These are phyloP conservation scores for Oithona nana DNA, from an alignment of 2,888 invertebrate genomes.

Conservation along the genomic window DNA sequence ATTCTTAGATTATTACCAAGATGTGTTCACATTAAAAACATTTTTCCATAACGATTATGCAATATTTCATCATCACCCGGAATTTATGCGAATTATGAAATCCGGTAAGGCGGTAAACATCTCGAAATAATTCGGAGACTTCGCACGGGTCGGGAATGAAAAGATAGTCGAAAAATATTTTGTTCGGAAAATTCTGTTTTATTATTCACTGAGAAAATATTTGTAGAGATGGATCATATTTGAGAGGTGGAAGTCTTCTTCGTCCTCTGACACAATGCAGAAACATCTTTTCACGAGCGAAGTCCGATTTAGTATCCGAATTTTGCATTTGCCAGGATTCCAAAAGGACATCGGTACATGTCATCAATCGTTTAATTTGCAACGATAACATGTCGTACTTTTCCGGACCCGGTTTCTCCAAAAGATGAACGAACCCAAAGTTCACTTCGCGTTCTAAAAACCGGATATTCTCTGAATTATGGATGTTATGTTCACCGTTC, in stretches of 20 bases:
- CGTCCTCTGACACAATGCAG: not conserved
- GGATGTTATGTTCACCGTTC: slow-evolving; percentile 7
- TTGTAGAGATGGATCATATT: not conserved
- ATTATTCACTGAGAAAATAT: not conserved
- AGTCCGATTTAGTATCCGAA: not conserved
- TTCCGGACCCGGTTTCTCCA: not conserved
- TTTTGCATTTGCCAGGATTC: not conserved
- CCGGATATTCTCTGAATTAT: slow-evolving; percentile 7
- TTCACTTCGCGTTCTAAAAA: not conserved
- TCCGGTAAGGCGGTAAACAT: too few species aligned
- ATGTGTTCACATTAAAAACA: too few species aligned
- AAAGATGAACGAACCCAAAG: not conserved
- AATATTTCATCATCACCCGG: too few species aligned
- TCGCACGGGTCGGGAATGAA: too few species aligned
- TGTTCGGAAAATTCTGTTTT: too few species aligned
- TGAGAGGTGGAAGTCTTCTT: not conserved
- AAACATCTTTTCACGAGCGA: not conserved
- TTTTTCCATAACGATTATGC: too few species aligned
- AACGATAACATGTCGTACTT: not conserved
- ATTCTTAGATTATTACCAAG: too few species aligned
- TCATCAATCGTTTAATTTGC: not conserved
- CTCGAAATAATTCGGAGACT: too few species aligned
- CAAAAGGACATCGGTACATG: not conserved
- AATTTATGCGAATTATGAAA: too few species aligned
- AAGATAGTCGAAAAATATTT: too few species aligned